Conservation (phyloP, 2,113 vertebrate species). For the Austrofundulus limnaeus region DNA sequence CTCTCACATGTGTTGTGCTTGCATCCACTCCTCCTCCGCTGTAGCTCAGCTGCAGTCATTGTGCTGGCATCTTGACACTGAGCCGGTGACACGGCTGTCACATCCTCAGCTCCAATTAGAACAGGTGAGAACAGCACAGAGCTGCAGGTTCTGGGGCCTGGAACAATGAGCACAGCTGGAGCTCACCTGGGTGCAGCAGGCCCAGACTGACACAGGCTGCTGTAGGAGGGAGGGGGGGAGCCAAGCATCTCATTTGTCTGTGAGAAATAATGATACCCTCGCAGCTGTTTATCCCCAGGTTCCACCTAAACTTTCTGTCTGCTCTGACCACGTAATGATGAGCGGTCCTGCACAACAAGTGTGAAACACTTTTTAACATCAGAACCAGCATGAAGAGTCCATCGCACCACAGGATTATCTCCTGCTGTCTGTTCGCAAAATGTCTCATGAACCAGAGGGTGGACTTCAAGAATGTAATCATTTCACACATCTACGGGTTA, state of each 20-base stretch:
- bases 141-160: constrained; percentile 43
- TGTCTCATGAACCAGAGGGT: too few species aligned
- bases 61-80: constrained; percentile 69
- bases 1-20: constrained; percentile 50
- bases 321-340: constrained; percentile 15
- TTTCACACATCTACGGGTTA: too few species aligned
- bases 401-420: too few species aligned
- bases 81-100: constrained; percentile 70
- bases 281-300: constrained; percentile 50
- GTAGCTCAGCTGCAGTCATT: constrained; percentile 54
- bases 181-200: constrained; percentile 41
- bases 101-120: constrained; percentile 70
- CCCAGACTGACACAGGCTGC: constrained; percentile 32
- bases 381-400: background rate
- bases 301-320: constrained; percentile 25
- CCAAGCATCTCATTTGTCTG: constrained; percentile 40
- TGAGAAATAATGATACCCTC: constrained; percentile 57
- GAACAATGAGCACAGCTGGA: constrained; percentile 59
- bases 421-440: too few species aligned
- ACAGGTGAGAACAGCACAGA: constrained; percentile 59
- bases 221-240: constrained; percentile 2
- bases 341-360: constrained; percentile 32
- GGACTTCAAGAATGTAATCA: too few species aligned
- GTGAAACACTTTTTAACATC: constrained; percentile 12
- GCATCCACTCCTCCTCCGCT: constrained; percentile 31